Percentiles rank a stretch among this genome's conserved stretches.
phyloP scores from a whole-genome alignment of 1,140 invertebrate genomes.

The Pogonognathellus flavescens region DNA sequence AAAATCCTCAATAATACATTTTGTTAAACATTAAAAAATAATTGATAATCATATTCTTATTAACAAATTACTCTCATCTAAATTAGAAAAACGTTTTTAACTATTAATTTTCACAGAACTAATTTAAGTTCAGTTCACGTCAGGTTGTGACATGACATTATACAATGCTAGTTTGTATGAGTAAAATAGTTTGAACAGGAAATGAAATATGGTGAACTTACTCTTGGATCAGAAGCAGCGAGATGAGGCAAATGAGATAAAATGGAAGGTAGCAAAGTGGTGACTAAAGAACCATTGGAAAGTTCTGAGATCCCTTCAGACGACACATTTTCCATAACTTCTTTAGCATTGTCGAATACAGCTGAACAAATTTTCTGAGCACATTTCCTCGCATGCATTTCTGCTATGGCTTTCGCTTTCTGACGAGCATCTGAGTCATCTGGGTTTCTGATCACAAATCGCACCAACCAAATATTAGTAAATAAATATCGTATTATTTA shows the following conservation, averaged over 20 bases:
- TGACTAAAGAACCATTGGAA: slow-evolving; percentile 74
- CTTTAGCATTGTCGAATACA: slow-evolving; percentile 63
- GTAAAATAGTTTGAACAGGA: not conserved
- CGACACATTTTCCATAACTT: slow-evolving; percentile 66
- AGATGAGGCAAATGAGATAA: slow-evolving; percentile 86
- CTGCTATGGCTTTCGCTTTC: slow-evolving; percentile 77
- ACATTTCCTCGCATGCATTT: slow-evolving; percentile 80
- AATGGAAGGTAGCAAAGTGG: slow-evolving; percentile 82
- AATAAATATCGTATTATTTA: not conserved
- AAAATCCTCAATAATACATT: no score
- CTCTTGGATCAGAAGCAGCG: slow-evolving; percentile 84
- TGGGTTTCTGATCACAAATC: slow-evolving; percentile 75
- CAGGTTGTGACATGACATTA: no score
- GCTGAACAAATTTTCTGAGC: slow-evolving; percentile 71
- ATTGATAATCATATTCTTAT: no score
- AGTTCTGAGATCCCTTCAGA: slow-evolving; percentile 63
- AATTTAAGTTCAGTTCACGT: no score
- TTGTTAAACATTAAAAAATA: not conserved
- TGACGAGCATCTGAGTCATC: slow-evolving; percentile 78
- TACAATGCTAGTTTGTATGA: no score
- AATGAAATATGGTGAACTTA: slow-evolving; percentile 69
- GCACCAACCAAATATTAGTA: not conserved
- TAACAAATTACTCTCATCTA: not conserved
- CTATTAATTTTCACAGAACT: no score
- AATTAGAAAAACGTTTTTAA: no score